phyloP scores from a whole-genome alignment of 2,888 invertebrate genomes.

The Drosophila subquinaria region DNA sequence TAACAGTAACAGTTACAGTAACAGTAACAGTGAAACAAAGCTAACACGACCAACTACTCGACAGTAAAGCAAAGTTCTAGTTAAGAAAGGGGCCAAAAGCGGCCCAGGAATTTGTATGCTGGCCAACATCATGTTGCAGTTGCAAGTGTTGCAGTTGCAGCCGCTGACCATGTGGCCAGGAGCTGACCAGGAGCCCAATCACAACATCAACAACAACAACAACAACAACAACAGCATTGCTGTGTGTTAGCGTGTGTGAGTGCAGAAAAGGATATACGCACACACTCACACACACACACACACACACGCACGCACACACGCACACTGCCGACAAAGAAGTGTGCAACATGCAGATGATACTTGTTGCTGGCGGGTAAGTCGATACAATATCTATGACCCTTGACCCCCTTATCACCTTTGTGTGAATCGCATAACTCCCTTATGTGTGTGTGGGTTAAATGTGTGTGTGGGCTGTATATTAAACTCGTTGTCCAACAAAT shows the following conservation, averaged over 20 bases:
- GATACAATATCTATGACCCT: constrained; percentile 3
- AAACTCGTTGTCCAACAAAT: constrained; percentile 21
- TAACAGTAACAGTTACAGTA: constrained; percentile 36
- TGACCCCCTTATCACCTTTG: not conserved
- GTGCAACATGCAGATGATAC: constrained; percentile 85
- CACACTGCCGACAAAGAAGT: constrained; percentile 14
- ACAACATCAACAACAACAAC: constrained; percentile 34
- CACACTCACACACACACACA: constrained; percentile 20
- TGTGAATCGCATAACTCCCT: not conserved
- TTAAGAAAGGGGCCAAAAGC: constrained; percentile 22
- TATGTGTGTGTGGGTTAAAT: constrained; percentile 5
- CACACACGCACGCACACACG: not conserved
- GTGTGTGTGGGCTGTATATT: constrained; percentile 21
- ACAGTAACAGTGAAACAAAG: constrained; percentile 51
- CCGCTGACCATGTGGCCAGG: constrained; percentile 40
- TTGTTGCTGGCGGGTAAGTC: constrained; percentile 86
- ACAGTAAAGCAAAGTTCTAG: constrained; percentile 33
- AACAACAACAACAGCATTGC: constrained; percentile 26
- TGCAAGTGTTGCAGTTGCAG: constrained; percentile 42
- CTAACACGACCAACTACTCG: constrained; percentile 50
- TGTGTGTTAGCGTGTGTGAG: constrained; percentile 57
- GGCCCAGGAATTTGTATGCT: constrained; percentile 8
- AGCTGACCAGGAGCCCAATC: constrained; percentile 40
- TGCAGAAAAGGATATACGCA: constrained; percentile 28
- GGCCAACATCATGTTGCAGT: constrained; percentile 52